A percentile compares a stretch with the other conserved stretches of the same genome.
Conservation (phyloP, 2,797 vertebrate species). For the Selene dorsalis region DNA sequence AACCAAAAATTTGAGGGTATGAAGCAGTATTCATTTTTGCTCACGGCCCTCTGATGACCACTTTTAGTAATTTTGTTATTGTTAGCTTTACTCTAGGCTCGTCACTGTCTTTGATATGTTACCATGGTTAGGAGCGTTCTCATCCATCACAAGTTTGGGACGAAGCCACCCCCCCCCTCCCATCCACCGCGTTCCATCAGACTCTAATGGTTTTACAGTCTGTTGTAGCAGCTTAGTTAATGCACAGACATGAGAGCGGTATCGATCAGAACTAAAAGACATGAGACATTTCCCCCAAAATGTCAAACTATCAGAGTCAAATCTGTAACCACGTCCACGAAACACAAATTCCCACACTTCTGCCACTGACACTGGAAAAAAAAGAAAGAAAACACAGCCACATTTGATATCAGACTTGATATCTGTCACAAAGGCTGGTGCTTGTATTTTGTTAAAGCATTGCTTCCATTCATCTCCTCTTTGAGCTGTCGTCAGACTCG, state of each 20-base stretch:
- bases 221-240: not conserved
- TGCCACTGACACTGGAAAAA: too few relatives aligned
- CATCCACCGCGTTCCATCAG: not conserved
- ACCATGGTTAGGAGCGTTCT: too few relatives aligned
- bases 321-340: too few relatives aligned
- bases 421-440: not conserved
- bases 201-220: not conserved
- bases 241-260: not conserved
- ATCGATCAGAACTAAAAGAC: not conserved
- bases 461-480: conserved; percentile 6
- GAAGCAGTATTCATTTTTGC: not conserved
- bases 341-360: too few relatives aligned
- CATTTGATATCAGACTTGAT: not conserved
- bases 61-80: not conserved
- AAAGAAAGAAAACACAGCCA: not conserved
- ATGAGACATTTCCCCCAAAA: not conserved
- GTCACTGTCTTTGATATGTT: too few relatives aligned
- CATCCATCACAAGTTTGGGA: too few relatives aligned
- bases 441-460: not conserved
- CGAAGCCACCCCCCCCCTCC: too few relatives aligned
- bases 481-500: conserved; percentile 47
- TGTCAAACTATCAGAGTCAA: not conserved
- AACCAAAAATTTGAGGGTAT: too few relatives aligned
- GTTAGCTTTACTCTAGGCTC: too few relatives aligned
- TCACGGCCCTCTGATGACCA: not conserved